Conservation (phyloP, 64 coral and sea anemone species). For the Orbicella faveolata region DNA sequence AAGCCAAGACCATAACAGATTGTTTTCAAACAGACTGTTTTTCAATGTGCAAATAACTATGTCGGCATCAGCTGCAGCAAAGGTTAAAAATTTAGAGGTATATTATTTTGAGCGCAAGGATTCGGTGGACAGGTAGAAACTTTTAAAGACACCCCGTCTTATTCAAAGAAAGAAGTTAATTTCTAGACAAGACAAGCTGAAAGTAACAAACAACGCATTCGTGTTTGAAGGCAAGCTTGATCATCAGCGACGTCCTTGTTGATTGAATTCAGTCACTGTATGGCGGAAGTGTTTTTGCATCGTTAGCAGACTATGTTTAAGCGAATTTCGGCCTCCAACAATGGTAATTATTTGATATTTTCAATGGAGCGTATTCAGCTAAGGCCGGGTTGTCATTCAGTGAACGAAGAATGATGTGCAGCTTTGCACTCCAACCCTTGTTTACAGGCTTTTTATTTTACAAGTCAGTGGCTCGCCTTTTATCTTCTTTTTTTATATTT, state of each 20-base stretch:
- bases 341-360: not conserved
- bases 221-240: slow-evolving; percentile 13
- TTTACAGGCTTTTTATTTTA: not conserved
- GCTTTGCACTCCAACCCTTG: slow-evolving; percentile 14
- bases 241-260: not conserved
- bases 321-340: not conserved
- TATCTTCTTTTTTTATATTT: slow-evolving; percentile 7
- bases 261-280: not conserved
- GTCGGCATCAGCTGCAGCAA: slow-evolving; percentile 14
- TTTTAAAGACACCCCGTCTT: not conserved
- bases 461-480: slow-evolving; percentile 8
- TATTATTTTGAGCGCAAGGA: slow-evolving; percentile 18
- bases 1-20: slow-evolving; percentile 5
- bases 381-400: not conserved
- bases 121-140: slow-evolving; percentile 12
- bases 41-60: not conserved
- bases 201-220: not conserved
- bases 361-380: not conserved
- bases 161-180: not conserved
- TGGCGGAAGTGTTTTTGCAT: slow-evolving; percentile 25
- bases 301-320: slow-evolving; percentile 9
- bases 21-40: not conserved
- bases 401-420: slow-evolving; percentile 24
- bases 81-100: slow-evolving; percentile 14
- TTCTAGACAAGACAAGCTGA: slow-evolving; percentile 22